Evolutionary conservation across 1,140 invertebrate genomes (phyloP).

Genomic region (Heliconius himera): DNA sequence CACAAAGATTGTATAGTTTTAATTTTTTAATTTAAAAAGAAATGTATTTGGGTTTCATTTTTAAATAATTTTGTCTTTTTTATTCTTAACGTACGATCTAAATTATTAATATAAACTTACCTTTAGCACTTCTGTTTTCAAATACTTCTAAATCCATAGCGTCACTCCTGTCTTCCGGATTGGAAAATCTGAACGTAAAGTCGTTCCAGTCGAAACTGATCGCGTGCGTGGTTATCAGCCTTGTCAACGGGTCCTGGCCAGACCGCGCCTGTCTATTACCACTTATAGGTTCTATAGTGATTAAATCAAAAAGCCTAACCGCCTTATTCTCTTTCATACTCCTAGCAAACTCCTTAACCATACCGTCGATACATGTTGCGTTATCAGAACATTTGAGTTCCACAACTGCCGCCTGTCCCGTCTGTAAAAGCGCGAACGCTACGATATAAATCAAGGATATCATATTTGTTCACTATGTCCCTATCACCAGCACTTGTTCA

Average conservation of each 20-base stretch:
- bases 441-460: slow-evolving; percentile 61
- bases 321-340: slow-evolving; percentile 71
- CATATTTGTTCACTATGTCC: slow-evolving; percentile 61
- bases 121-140: slow-evolving; percentile 75
- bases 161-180: slow-evolving; percentile 68
- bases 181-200: slow-evolving; percentile 76
- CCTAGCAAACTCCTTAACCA: slow-evolving; percentile 69
- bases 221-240: slow-evolving; percentile 76
- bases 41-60: too few species aligned
- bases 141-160: slow-evolving; percentile 74
- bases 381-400: slow-evolving; percentile 79
- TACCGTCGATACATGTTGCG: slow-evolving; percentile 76
- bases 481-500: slow-evolving; percentile 68
- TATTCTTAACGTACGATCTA: too few species aligned
- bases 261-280: slow-evolving; percentile 63
- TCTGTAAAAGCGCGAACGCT: slow-evolving; percentile 51
- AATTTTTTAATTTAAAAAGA: too few species aligned
- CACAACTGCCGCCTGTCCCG: slow-evolving; percentile 55
- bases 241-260: slow-evolving; percentile 64
- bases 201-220: slow-evolving; percentile 80
- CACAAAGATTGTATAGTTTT: too few species aligned
- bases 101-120: slow-evolving; percentile 36
- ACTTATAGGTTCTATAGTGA: slow-evolving; percentile 74
- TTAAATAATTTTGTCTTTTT: too few species aligned
- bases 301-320: slow-evolving; percentile 69